phyloP scores from a whole-genome alignment of 2,888 invertebrate genomes.

The Nycteola revayana region DNA sequence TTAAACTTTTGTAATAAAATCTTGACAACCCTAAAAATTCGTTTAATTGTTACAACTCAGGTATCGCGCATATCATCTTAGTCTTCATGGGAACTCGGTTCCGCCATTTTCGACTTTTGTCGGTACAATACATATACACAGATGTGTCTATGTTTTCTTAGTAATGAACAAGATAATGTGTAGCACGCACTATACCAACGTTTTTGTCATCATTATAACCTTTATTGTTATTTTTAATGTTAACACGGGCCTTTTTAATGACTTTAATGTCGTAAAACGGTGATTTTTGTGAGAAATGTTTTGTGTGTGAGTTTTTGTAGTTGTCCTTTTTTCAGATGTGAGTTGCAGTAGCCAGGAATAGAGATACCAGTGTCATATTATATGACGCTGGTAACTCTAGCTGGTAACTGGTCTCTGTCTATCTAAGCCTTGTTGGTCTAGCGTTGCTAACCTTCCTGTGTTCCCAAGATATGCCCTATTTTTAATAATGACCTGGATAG shows the following conservation, averaged over 20 bases:
- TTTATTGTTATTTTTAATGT: constrained; percentile 61
- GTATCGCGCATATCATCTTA: constrained; percentile 70
- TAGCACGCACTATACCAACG: constrained; percentile 50
- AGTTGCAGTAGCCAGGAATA: too few relatives aligned
- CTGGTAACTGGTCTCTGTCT: too few relatives aligned
- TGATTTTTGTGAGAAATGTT: constrained; percentile 39
- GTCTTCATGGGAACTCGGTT: constrained; percentile 72
- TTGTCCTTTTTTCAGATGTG: too few relatives aligned
- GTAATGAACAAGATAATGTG: constrained; percentile 70
- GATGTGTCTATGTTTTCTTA: constrained; percentile 63
- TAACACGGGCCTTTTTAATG: constrained; percentile 56
- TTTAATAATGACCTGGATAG: too few relatives aligned
- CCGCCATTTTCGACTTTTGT: constrained; percentile 68
- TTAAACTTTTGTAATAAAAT: too few relatives aligned
- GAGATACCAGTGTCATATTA: too few relatives aligned
- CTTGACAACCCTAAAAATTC: constrained; percentile 38
- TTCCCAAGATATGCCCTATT: too few relatives aligned
- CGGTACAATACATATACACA: constrained; percentile 46
- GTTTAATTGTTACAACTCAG: constrained; percentile 72
- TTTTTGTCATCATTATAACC: constrained; percentile 55
- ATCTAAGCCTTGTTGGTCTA: too few relatives aligned
- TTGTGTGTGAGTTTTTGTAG: not conserved
- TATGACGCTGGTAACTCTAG: too few relatives aligned
- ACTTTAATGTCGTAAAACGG: constrained; percentile 48
- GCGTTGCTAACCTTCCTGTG: too few relatives aligned